phyloP scores from a whole-genome alignment of 2,113 vertebrate species.

The Cavia aperea region DNA sequence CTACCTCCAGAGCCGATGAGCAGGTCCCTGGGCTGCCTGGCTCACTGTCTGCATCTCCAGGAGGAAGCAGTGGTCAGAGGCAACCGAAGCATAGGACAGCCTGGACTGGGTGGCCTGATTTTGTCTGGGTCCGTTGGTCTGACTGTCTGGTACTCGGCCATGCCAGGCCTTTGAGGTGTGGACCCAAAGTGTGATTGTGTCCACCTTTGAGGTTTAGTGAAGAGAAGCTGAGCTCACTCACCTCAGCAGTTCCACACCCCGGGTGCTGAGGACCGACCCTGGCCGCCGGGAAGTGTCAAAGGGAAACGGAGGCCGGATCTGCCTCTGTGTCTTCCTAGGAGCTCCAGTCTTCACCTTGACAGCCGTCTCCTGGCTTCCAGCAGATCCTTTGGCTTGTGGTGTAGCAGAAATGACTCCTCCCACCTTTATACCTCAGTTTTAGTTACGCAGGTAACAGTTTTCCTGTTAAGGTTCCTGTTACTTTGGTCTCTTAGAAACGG shows the following conservation, averaged over 20 bases:
- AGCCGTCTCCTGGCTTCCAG: background rate
- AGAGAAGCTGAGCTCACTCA: background rate
- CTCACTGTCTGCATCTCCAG: background rate
- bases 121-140: background rate
- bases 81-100: background rate
- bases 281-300: background rate
- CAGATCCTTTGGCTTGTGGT: background rate
- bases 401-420: background rate
- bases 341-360: background rate
- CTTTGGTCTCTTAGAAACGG: background rate
- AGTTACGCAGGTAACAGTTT: background rate
- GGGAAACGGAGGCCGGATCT: background rate
- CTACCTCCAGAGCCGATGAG: background rate
- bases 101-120: background rate
- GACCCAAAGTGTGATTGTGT: background rate
- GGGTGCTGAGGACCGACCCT: background rate
- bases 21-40: too few species aligned
- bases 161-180: background rate
- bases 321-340: background rate
- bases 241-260: background rate
- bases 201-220: too few species aligned
- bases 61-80: background rate
- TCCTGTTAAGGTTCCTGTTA: background rate
- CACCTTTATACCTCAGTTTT: background rate
- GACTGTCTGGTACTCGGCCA: background rate